Evolutionary conservation across 2,797 vertebrate species (phyloP), one percentile per base, ranked within the genome.

Genomic region (Anableps anableps): DNA sequence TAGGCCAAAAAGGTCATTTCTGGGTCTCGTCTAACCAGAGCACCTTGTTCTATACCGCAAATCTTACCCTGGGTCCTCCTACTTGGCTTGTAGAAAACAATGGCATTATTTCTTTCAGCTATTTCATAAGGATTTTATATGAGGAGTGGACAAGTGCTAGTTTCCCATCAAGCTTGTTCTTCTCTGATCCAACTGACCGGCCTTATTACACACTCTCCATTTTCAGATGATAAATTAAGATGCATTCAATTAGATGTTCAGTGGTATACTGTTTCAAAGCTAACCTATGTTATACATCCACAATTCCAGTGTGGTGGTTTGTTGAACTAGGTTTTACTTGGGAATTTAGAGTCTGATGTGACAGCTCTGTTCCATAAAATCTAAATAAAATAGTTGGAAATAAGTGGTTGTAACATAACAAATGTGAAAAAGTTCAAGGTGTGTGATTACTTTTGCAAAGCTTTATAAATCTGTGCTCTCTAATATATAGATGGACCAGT

Each of bases 401-500:
- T 36, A 4, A 21, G 5, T 23, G 34, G 19, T 38, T 38, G 19
- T 0, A 68, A 26, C 34, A 17, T 3, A 17, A 50, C 7, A 50
- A 50, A 16, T 26, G 51, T 53, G 51, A 53, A 53, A 53, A 53
- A 53, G 1, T 26, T 53, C 6, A 68, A 23, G 21, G 21, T 36
- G 26, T n/a, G 41, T 71, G 38, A 17, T n/a, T n/a, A 41, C 66
- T 26, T 68, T 68, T 41, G 19, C 66, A 14, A 41, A 17, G 11
- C 68, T 45, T 71, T 7, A 16, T 70, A 16, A 38, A 58, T 34
- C 58, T 16, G 73, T 26, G n/a, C 34, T 55, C 43, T 82, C 34
- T 29, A 26, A 19, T 77, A 50, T 76, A 80, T 90, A 99, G 98
- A 91, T 96, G 88, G 97, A 97, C 83, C 97, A 98, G 83, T 94